These are phyloP conservation scores for Malurus leucopterus DNA, from an alignment of 2,797 vertebrate genomes.

Conservation along the genomic window DNA sequence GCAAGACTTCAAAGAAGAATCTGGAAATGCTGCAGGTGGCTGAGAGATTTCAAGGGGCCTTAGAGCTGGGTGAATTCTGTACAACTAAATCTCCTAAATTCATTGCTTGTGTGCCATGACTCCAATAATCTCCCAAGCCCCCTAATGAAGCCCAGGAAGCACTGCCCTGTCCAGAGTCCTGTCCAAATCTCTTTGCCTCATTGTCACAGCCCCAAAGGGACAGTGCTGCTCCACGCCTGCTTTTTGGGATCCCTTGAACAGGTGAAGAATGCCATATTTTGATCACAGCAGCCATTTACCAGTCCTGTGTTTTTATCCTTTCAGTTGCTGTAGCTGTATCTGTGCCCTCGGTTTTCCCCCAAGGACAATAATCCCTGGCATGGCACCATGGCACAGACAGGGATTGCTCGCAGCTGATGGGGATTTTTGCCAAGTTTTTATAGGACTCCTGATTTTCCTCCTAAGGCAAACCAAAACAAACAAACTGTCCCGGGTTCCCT, in stretches of 20 bases:
- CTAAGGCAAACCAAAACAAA: background rate
- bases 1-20: background rate
- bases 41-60: background rate
- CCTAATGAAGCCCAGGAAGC: background rate
- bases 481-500: background rate
- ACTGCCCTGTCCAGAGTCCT: background rate
- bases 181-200: background rate
- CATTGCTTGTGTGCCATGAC: background rate
- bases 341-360: background rate
- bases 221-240: rapidly evolving
- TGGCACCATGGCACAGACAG: background rate
- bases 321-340: background rate
- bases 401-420: background rate
- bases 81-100: background rate
- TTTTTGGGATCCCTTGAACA: background rate
- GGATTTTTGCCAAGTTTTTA: background rate
- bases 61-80: background rate
- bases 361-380: background rate
- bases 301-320: background rate
- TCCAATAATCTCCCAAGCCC: background rate
- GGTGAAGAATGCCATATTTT: background rate
- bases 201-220: background rate
- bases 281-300: rapidly evolving
- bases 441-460: background rate
- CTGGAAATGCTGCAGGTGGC: background rate